These are phyloP conservation scores for Macropodus opercularis DNA, from an alignment of 2,797 vertebrate species.

Conservation along the genomic window DNA sequence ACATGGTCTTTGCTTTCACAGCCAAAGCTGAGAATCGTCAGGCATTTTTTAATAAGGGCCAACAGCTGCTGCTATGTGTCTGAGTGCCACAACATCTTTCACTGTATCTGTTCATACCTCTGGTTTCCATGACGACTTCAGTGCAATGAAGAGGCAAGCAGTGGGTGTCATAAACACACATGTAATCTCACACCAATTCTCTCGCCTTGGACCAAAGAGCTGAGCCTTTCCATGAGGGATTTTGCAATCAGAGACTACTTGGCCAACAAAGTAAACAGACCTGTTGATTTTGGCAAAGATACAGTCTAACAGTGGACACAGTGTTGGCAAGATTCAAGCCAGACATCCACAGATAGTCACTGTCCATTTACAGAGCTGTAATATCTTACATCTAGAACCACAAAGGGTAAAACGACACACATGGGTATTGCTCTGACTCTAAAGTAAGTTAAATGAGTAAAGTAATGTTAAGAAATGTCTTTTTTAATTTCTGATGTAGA, in stretches of 20 bases:
- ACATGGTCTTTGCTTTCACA: constrained; percentile 40
- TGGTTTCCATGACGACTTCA: constrained; percentile 27
- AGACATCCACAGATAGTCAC: constrained; percentile 29
- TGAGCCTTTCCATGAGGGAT: constrained; percentile 48
- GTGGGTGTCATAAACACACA: constrained; percentile 49
- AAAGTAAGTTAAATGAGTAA: not conserved
- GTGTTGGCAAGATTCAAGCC: constrained; percentile 30
- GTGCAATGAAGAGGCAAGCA: constrained; percentile 49
- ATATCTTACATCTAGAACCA: constrained; percentile 25
- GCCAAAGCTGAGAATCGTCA: constrained; percentile 30
- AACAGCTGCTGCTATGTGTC: constrained; percentile 56
- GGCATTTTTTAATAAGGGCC: constrained; percentile 47
- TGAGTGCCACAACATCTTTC: constrained; percentile 42
- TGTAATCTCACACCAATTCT: constrained; percentile 70
- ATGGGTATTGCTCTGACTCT: constrained; percentile 1
- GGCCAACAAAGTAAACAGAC: constrained; percentile 52
- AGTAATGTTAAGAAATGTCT: constrained; percentile 1
- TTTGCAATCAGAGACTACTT: constrained; percentile 56
- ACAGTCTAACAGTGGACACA: constrained; percentile 33
- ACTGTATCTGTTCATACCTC: constrained; percentile 35
- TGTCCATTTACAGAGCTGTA: constrained; percentile 9
- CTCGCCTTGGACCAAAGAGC: constrained; percentile 52
- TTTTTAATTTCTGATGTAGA: constrained; percentile 1
- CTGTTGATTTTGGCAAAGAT: constrained; percentile 64
- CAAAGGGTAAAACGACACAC: not conserved